Evolutionary conservation across 2,113 vertebrate species (phyloP).

Genomic region (Zosterops hypoxanthus): DNA sequence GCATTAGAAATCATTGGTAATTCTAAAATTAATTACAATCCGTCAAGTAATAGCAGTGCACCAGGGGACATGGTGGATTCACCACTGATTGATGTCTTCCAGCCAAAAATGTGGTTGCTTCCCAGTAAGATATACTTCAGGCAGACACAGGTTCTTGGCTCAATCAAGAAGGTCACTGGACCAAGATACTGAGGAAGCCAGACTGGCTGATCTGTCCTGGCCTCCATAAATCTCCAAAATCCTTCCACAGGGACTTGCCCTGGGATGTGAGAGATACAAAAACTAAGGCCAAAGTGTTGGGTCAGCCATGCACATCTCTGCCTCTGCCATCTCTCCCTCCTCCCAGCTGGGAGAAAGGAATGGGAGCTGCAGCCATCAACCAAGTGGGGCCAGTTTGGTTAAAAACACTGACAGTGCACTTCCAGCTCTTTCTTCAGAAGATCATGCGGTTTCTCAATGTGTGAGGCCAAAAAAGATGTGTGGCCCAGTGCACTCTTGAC

Average conservation of each 20-base stretch:
- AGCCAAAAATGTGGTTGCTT: slow-evolving; percentile 19
- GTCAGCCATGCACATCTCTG: neutral
- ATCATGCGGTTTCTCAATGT: slow-evolving; percentile 30
- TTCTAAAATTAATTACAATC: slow-evolving; percentile 7
- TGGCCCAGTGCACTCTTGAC: slow-evolving; percentile 70
- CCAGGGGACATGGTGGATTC: neutral
- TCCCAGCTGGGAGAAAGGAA: fast-evolving
- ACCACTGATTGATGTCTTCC: slow-evolving; percentile 10
- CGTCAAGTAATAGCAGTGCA: neutral
- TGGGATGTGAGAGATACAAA: neutral
- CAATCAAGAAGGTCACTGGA: neutral
- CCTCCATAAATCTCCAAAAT: neutral
- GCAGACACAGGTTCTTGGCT: neutral
- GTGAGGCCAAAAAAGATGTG: slow-evolving; percentile 59
- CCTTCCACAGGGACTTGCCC: neutral
- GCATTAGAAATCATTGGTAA: neutral
- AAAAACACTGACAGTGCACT: neutral
- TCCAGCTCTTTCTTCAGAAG: neutral
- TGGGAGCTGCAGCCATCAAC: neutral
- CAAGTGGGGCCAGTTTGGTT: neutral
- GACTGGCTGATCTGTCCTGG: neutral
- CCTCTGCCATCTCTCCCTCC: neutral
- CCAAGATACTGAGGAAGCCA: neutral
- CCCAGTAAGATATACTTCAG: neutral
- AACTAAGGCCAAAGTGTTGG: neutral